Base-by-base conservation (phyloP, 2,113 vertebrate genomes). In the Hystrix cristata region DNA sequence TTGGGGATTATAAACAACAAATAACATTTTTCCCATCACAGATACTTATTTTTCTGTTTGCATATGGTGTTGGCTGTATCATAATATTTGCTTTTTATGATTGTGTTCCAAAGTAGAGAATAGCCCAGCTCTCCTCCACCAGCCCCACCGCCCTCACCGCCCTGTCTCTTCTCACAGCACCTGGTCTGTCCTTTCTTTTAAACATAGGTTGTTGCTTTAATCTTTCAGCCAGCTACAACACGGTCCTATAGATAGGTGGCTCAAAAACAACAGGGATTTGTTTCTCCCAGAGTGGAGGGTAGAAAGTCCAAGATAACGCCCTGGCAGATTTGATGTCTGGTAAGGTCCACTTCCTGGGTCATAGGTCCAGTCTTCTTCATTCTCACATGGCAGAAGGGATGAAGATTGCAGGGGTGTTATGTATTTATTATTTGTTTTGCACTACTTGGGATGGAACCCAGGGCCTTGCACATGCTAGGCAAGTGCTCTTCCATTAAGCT, bases 21-120 rank as follows among this genome's bases (percentile, higher is more conserved):
- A 57, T 29, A 48, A 7, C 18, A 7, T 72, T 82, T 91, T 86
- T 55, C 38, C 31, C n/a, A 69, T 79, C 87, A 51, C 64, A 60
- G 92, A 29, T 93, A 14, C 59, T 87, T 97, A 53, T 59, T 94
- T 93, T 93, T 38, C 53, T 71, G 84, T 91, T 92, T 96, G 92
- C 43, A 12, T 88, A 23, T 87, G 46, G 69, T 69, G 15, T 92
- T 38, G 72, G n/a, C 53, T 65, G 53, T 59, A 1, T 83, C 53
- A 79, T 91, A 65, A 91, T 95, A 65, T 93, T 91, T 97, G 72
- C 67, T 59, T 96, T 93, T 82, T 59, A n/a, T 91, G 67, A 90
- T 80, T 91, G 81, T 64, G 9, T 59, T 83, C 51, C 57, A 38
- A 76, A 90, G 38, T 48, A 46, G 34, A 64, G 64, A 87, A 83